Conservation (phyloP, 2,113 vertebrate species). For the Cyrtonyx montezumae region DNA sequence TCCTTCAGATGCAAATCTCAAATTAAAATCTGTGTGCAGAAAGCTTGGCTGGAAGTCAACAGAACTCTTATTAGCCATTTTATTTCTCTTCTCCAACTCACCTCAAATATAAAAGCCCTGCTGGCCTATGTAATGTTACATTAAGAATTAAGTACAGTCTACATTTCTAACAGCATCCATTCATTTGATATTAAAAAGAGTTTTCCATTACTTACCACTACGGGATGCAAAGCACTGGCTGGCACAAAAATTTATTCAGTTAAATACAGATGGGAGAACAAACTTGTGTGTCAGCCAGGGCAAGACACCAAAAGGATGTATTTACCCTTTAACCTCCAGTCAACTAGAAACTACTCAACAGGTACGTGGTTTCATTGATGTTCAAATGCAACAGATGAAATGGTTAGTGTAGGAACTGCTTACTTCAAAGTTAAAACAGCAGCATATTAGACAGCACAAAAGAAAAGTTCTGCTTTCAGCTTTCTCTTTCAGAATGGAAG, state of each 20-base stretch:
- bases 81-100: not conserved
- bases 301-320: constrained; percentile 83
- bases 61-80: not conserved
- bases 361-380: constrained; percentile 79
- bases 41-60: not conserved
- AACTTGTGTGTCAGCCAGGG: constrained; percentile 78
- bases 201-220: constrained; percentile 73
- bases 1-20: not conserved
- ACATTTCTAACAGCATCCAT: not conserved
- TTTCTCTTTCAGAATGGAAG: constrained; percentile 28
- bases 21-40: not conserved
- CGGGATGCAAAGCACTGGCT: constrained; percentile 60
- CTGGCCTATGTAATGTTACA: not conserved
- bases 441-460: constrained; percentile 34
- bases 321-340: constrained; percentile 81
- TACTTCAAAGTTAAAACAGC: constrained; percentile 47
- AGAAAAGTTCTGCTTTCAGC: constrained; percentile 33
- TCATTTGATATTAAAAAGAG: not conserved
- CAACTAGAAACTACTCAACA: constrained; percentile 76
- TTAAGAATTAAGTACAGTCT: not conserved
- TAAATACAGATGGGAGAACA: constrained; percentile 59
- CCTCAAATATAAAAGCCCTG: not conserved
- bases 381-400: constrained; percentile 82
- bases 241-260: constrained; percentile 77
- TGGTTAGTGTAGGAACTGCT: constrained; percentile 67